These are phyloP conservation scores for Vanessa atalanta DNA, from an alignment of 1,140 invertebrate genomes.

Conservation along the genomic window DNA sequence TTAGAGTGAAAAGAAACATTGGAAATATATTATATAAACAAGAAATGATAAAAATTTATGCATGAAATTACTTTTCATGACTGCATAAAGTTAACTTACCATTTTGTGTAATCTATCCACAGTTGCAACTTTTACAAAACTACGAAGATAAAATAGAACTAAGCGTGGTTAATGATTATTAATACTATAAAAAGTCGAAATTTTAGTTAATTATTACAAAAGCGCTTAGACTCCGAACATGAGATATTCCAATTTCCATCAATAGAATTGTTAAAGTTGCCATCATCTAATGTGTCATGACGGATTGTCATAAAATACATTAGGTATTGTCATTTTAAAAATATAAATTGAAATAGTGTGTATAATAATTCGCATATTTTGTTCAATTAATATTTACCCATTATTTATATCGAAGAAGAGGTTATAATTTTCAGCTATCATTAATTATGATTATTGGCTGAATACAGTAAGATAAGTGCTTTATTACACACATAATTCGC, in stretches of 20 bases:
- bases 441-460: no score
- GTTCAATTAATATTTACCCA: not conserved
- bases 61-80: not conserved
- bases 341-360: not conserved
- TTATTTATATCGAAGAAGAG: no score
- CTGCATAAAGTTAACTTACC: slow-evolving; percentile 30
- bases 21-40: not conserved
- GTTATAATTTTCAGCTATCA: no score
- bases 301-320: not conserved
- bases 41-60: not conserved
- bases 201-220: not conserved
- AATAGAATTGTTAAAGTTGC: slow-evolving; percentile 19
- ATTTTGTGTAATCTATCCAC: slow-evolving; percentile 50
- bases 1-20: not conserved
- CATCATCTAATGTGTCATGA: not conserved
- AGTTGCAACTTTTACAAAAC: slow-evolving; percentile 28
- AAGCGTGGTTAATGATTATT: not conserved
- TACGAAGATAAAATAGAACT: not conserved
- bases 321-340: not conserved
- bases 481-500: no score
- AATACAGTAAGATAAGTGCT: no score
- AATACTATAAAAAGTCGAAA: not conserved
- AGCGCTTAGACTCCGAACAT: not conserved
- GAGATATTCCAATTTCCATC: slow-evolving; percentile 20
- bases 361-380: not conserved